phyloP scores from a whole-genome alignment of 2,113 vertebrate species.

The Athene noctua region DNA sequence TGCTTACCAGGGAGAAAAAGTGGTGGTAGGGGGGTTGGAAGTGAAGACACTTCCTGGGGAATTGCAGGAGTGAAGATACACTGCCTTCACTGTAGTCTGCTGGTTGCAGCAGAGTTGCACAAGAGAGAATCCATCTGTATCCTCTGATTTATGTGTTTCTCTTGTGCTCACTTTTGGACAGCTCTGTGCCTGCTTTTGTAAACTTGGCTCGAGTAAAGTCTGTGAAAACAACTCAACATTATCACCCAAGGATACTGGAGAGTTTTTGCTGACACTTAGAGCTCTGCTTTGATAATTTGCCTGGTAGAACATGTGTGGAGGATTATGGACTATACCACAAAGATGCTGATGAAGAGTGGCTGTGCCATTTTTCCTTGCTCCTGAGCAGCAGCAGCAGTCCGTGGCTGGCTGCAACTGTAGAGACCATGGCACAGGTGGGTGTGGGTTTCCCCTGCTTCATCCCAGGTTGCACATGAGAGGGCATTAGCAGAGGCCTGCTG shows the following conservation, averaged over 20 bases:
- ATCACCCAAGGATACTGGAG: neutral
- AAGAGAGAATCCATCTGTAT: neutral
- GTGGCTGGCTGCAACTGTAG: neutral
- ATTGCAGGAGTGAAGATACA: neutral
- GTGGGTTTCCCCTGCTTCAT: neutral
- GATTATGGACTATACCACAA: neutral
- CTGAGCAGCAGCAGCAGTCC: neutral
- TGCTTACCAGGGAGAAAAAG: neutral
- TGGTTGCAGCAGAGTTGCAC: neutral
- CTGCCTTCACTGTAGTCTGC: neutral
- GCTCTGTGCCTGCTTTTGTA: neutral
- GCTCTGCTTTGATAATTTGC: constrained; percentile 22
- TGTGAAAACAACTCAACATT: neutral
- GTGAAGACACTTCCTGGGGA: neutral
- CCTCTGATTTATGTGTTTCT: neutral
- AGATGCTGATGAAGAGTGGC: neutral
- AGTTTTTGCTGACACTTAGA: neutral
- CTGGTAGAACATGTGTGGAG: neutral
- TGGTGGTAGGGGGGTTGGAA: neutral
- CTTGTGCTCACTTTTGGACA: neutral
- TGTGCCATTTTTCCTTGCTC: neutral
- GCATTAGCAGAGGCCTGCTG: neutral
- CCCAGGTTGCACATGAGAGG: neutral
- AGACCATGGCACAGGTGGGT: neutral
- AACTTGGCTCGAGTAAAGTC: neutral